Evolutionary conservation across 2,888 invertebrate genomes (phyloP).

Genomic region (Lycocerus yunnanus): DNA sequence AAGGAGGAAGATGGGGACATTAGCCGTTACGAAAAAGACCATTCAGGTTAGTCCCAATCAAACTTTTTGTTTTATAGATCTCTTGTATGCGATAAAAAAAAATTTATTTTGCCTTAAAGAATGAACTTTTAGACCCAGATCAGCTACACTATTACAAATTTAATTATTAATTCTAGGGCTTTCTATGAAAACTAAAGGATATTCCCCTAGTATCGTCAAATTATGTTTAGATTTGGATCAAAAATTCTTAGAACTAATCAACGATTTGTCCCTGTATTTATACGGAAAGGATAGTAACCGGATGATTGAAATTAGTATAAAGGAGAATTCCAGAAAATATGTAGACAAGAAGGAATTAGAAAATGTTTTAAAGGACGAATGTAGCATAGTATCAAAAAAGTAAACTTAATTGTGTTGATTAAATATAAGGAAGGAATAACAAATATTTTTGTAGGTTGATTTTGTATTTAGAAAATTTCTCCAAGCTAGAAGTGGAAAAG

Average conservation of each 20-base stretch:
- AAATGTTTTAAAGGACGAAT: conserved; percentile 59
- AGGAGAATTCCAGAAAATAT: conserved; percentile 45
- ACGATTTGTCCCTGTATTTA: conserved; percentile 72
- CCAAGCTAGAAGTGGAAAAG: conserved; percentile 26
- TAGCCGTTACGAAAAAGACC: conserved; percentile 49
- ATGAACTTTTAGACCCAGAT: background rate
- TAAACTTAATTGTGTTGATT: conserved; percentile 41
- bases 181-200: conserved; percentile 81
- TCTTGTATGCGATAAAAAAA: too few relatives aligned
- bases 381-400: conserved; percentile 58
- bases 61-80: too few relatives aligned
- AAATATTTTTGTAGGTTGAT: conserved; percentile 44
- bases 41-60: conserved; percentile 40
- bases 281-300: conserved; percentile 56
- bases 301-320: conserved; percentile 23
- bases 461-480: conserved; percentile 37
- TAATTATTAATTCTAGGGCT: conserved; percentile 48
- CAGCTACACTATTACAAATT: background rate
- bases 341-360: conserved; percentile 60
- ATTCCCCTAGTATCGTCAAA: conserved; percentile 72
- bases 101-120: too few relatives aligned
- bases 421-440: background rate
- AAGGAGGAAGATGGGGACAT: conserved; percentile 66
- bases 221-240: conserved; percentile 69
- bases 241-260: conserved; percentile 65